Conservation (phyloP, 2,797 vertebrate species). For the Spinus olivaceus region DNA sequence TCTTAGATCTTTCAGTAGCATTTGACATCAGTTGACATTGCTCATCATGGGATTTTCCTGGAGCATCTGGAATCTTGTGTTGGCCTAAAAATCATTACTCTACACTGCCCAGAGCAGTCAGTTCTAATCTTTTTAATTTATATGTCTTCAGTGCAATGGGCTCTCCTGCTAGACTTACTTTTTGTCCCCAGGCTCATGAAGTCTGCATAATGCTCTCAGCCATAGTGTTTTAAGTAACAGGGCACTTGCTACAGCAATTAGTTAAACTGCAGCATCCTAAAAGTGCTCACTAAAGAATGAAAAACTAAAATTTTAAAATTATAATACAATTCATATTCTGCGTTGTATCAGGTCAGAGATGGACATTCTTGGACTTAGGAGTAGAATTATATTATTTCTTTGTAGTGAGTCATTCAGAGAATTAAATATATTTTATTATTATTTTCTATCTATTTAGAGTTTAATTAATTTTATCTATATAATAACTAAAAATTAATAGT, state of each 20-base stretch:
- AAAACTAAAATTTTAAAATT: neutral
- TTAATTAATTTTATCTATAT: neutral
- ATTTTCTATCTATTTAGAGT: neutral
- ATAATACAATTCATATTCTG: neutral
- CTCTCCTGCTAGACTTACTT: neutral
- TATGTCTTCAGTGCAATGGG: slow-evolving; percentile 5
- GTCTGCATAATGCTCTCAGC: slow-evolving; percentile 1
- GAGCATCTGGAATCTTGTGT: slow-evolving; percentile 62
- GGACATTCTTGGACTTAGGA: neutral
- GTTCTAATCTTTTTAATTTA: slow-evolving; percentile 58
- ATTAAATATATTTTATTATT: neutral
- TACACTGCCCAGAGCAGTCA: slow-evolving; percentile 45
- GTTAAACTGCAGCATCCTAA: neutral
- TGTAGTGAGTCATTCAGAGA: neutral
- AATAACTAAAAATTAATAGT: neutral
- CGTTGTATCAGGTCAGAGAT: neutral
- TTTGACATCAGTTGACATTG: slow-evolving; percentile 59
- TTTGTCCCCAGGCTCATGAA: neutral
- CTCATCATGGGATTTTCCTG: slow-evolving; percentile 38
- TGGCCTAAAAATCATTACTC: slow-evolving; percentile 27
- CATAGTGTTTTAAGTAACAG: slow-evolving; percentile 8
- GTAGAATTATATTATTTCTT: neutral
- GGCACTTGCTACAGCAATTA: slow-evolving; percentile 9
- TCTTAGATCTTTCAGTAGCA: slow-evolving; percentile 27
- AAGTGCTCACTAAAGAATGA: neutral